A percentile compares a stretch with the other conserved stretches of the same genome.
phyloP scores from a whole-genome alignment of 1,140 invertebrate genomes.

The Dinothrombium tinctorium region DNA sequence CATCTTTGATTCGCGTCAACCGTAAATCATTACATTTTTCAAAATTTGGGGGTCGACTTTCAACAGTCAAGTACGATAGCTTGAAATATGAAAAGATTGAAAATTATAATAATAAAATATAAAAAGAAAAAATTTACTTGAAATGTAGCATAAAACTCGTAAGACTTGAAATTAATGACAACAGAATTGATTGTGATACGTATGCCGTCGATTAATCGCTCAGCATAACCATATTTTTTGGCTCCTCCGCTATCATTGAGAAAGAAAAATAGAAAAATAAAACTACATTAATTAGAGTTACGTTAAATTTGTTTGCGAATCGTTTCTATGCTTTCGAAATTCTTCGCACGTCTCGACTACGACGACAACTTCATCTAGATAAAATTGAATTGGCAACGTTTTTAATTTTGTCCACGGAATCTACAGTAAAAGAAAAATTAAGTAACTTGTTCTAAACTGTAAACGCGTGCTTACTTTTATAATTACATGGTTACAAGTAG shows the following conservation, averaged over 20 bases:
- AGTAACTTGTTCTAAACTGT: neutral
- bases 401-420: conserved; percentile 97
- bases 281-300: neutral
- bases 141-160: conserved; percentile 75
- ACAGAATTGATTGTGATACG: conserved; percentile 84
- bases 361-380: conserved; percentile 53
- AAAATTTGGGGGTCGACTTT: conserved; percentile 78
- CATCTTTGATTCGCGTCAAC: conserved; percentile 69
- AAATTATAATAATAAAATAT: conserved; percentile 4
- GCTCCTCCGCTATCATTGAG: conserved; percentile 22
- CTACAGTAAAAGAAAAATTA: conserved; percentile 21
- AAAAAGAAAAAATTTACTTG: conserved; percentile 51
- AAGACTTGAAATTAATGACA: conserved; percentile 70
- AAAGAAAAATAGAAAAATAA: conserved; percentile 8
- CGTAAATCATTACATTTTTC: conserved; percentile 55
- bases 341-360: conserved; percentile 54
- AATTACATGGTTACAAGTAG: conserved; percentile 70
- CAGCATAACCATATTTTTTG: conserved; percentile 56
- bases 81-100: conserved; percentile 25
- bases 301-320: neutral
- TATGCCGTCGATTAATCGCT: conserved; percentile 93
- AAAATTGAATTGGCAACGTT: conserved; percentile 80
- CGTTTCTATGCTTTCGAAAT: conserved; percentile 16
- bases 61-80: conserved; percentile 69
- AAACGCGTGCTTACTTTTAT: conserved; percentile 23